phyloP scores from a whole-genome alignment of 2,113 vertebrate species.

The Antennarius striatus region DNA sequence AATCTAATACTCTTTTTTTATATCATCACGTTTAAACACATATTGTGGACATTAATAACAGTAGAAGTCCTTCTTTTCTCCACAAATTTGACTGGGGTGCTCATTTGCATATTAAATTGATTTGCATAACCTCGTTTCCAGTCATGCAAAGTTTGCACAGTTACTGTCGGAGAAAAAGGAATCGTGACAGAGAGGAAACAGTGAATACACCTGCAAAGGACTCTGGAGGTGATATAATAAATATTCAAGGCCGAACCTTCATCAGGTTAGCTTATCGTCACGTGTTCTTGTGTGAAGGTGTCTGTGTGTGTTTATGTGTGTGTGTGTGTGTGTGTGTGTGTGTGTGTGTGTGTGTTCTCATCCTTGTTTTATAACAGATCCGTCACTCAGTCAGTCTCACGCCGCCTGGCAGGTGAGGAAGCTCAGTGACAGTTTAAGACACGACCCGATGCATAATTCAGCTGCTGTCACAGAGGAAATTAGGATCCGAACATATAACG shows the following conservation, averaged over 20 bases:
- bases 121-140: constrained; percentile 2
- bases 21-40: no score
- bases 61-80: no score
- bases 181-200: constrained; percentile 11
- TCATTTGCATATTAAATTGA: background rate
- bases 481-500: constrained; percentile 18
- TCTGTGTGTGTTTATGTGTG: background rate
- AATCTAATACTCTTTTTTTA: no score
- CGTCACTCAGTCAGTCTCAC: constrained; percentile 40
- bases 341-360: constrained; percentile 3
- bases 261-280: no score
- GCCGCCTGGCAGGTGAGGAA: constrained; percentile 47
- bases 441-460: constrained; percentile 37
- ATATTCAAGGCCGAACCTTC: constrained; percentile 40
- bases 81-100: background rate
- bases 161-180: background rate
- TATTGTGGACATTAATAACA: no score
- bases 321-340: background rate
- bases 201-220: constrained; percentile 41
- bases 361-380: constrained; percentile 37
- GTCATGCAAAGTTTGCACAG: background rate
- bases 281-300: no score
- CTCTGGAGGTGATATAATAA: constrained; percentile 38
- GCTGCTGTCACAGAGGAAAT: constrained; percentile 36
- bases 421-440: constrained; percentile 17